A percentile compares a stretch with the other conserved stretches of the same genome.
phyloP scores from a whole-genome alignment of 2,797 vertebrate genomes.

The Odontamblyopus rebecca region DNA sequence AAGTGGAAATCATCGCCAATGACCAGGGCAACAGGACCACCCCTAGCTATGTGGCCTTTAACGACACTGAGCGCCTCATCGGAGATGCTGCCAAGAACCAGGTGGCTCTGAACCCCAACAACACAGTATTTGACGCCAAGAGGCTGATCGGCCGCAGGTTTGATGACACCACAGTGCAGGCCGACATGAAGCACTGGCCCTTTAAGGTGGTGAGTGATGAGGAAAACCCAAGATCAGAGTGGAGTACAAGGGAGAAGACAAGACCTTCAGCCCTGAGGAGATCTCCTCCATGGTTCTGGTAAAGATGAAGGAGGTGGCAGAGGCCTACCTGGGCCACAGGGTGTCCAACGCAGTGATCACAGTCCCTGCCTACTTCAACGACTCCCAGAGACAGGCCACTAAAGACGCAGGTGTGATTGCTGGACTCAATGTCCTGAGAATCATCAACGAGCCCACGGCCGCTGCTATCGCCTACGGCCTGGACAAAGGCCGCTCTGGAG shows the following conservation, averaged over 20 bases:
- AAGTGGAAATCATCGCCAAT: conserved; percentile 52
- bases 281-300: conserved; percentile 57
- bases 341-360: no score
- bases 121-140: conserved; percentile 57
- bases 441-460: no score
- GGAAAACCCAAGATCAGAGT: conserved; percentile 47
- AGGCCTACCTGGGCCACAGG: conserved; percentile 48
- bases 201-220: conserved; percentile 39
- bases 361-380: no score
- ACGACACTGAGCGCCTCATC: no score
- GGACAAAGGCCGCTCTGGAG: no score
- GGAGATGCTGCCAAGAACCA: conserved; percentile 35
- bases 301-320: conserved; percentile 52
- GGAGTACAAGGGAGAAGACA: conserved; percentile 47
- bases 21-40: conserved; percentile 33
- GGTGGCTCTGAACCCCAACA: conserved; percentile 50
- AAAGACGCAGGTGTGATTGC: no score
- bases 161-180: conserved; percentile 36
- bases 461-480: no score
- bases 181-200: conserved; percentile 49
- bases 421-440: no score
- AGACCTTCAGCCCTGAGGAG: conserved; percentile 46
- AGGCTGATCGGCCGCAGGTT: conserved; percentile 46
- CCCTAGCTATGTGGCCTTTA: no score
- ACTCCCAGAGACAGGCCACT: no score